phyloP scores from a whole-genome alignment of 2,797 vertebrate genomes.

The Scomberomorus guttatus region DNA sequence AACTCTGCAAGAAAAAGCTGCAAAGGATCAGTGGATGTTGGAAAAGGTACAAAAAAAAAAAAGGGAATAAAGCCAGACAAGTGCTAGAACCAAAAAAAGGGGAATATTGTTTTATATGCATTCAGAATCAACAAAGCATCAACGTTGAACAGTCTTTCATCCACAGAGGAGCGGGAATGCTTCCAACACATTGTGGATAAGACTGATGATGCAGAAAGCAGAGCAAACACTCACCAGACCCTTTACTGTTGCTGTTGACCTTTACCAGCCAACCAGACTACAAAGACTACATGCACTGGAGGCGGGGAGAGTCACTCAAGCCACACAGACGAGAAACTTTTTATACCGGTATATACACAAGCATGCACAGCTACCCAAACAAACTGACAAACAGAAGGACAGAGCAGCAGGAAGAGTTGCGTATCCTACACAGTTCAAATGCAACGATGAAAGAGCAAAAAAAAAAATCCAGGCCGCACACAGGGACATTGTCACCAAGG shows the following conservation, averaged over 20 bases:
- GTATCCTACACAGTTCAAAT: slow-evolving; percentile 18
- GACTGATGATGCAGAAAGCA: background rate
- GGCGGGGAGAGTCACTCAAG: background rate
- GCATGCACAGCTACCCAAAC: slow-evolving; percentile 32
- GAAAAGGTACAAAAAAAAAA: background rate
- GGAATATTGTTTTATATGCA: too few relatives aligned
- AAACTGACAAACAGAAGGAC: slow-evolving; percentile 40
- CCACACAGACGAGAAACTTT: background rate
- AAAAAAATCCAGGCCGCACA: slow-evolving; percentile 8
- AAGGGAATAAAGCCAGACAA: background rate
- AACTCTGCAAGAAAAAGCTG: background rate
- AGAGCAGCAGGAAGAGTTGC: slow-evolving; percentile 35
- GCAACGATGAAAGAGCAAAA: slow-evolving; percentile 32
- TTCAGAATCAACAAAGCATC: background rate
- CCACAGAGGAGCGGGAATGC: background rate
- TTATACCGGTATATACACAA: slow-evolving; percentile 18
- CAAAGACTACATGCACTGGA: slow-evolving; percentile 17
- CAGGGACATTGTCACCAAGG: slow-evolving; percentile 23
- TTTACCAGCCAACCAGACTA: slow-evolving; percentile 4
- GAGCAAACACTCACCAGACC: slow-evolving; percentile 5
- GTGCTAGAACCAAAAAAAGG: background rate
- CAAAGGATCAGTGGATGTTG: background rate
- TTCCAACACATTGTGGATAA: background rate
- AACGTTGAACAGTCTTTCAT: background rate
- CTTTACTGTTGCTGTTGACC: slow-evolving; percentile 7